These are phyloP conservation scores for Bhutanitis thaidina DNA, from an alignment of 2,888 invertebrate genomes.

Conservation along the genomic window DNA sequence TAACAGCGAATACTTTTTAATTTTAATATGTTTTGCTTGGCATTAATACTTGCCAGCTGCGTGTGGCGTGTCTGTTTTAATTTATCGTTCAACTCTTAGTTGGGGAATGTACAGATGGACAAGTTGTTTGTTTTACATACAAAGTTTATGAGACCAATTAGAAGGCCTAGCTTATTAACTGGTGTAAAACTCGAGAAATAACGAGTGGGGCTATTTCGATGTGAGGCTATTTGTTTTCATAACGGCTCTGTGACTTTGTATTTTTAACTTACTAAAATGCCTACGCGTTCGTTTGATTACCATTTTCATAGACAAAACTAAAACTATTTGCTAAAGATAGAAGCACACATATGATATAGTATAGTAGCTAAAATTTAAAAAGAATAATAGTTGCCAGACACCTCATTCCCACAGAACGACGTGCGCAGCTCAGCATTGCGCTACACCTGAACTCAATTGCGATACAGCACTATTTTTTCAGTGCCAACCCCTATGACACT, in stretches of 20 bases:
- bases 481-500: too few relatives aligned
- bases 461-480: too few relatives aligned
- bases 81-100: conserved; percentile 34
- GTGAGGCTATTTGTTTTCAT: conserved; percentile 44
- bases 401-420: too few relatives aligned
- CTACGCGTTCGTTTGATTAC: neutral
- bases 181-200: conserved; percentile 57
- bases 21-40: conserved; percentile 11
- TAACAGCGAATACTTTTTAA: conserved; percentile 13
- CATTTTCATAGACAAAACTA: too few relatives aligned
- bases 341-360: too few relatives aligned
- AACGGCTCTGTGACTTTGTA: conserved; percentile 45
- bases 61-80: conserved; percentile 20
- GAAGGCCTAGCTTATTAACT: conserved; percentile 64
- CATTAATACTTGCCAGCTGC: conserved; percentile 14
- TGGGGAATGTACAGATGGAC: conserved; percentile 39
- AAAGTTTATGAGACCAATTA: conserved; percentile 69
- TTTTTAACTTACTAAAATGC: conserved; percentile 31
- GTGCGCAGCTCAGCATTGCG: too few relatives aligned
- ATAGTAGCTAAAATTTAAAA: too few relatives aligned
- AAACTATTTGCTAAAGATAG: too few relatives aligned
- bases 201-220: conserved; percentile 37
- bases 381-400: too few relatives aligned
- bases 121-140: conserved; percentile 65
- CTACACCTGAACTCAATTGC: too few relatives aligned